Base-by-base conservation (phyloP, 2,888 invertebrate genomes). In the Orgyia antiqua region DNA sequence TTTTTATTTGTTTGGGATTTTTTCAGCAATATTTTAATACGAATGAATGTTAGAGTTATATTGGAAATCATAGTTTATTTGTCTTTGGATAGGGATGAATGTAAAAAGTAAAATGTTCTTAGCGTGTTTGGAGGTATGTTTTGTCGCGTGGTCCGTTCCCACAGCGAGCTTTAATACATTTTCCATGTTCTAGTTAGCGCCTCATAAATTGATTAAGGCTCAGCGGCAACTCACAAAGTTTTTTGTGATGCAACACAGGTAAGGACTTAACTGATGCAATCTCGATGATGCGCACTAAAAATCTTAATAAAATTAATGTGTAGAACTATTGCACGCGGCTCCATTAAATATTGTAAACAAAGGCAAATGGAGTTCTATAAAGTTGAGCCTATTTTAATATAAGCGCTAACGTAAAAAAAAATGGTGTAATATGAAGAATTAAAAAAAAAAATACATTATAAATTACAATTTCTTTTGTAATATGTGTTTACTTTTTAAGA, bases 111-210 rank as follows among this genome's bases (percentile, higher is more conserved):
- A 51, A 63, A 59, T 56, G 57, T 62, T 66, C 62, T 58, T 55
- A 54, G n/a, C n/a, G 55, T 55, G 55, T 60, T 64, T 51, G 15
- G 54, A 55, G 59, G 62, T 52, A 60, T 49, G 61, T 66, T 72
- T 69, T 65, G 74, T 65, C 69, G 64, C 72, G 68, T 61, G 70
- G 51, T 58, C 56, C 52, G 74, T 83, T 83, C 83, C 80, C 84
- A 84, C 79, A 77, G 64, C 60, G 60, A 47, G 69, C 75, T 75
- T 80, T 86, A 86, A 84, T 83, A 82, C 84, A 83, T 80, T 84
- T 84, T 86, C 77, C 83, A 67, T 86, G 84, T 86, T 76, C 77
- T 77, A 84, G 79, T 86, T 86, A 86, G 84, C 84, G 83, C 82
- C 77, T 69, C 79, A 83, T 84, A 84, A 86, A 86, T 86, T 84